phyloP scores from a whole-genome alignment of 2,888 invertebrate species.

The Sympetrum striolatum region DNA sequence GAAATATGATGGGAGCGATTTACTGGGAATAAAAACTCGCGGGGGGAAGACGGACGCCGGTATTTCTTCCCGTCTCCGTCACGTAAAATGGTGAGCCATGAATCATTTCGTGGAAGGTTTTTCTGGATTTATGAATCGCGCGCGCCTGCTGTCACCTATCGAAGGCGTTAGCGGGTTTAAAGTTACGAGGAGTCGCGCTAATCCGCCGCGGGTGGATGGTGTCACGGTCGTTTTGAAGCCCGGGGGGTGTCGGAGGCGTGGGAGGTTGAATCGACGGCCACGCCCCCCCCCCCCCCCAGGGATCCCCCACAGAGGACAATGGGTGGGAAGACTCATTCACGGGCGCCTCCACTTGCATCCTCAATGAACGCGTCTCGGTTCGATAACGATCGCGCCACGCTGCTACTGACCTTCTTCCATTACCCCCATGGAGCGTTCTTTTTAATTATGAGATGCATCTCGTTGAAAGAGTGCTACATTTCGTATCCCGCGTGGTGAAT shows the following conservation, averaged over 20 bases:
- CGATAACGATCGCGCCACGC: background rate
- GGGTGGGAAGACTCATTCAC: background rate
- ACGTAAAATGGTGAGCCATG: background rate
- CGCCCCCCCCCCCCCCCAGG: background rate
- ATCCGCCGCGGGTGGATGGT: background rate
- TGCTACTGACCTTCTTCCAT: background rate
- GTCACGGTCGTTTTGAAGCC: background rate
- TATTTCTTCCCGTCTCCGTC: background rate
- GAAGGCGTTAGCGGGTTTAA: background rate
- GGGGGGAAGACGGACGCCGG: background rate
- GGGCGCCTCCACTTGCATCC: background rate
- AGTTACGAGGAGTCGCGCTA: background rate
- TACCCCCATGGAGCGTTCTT: too few species aligned
- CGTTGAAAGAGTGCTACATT: too few species aligned
- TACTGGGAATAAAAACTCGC: background rate
- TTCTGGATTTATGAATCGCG: conserved; percentile 33
- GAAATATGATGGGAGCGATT: background rate
- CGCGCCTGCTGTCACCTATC: background rate
- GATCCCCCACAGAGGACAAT: conserved; percentile 1
- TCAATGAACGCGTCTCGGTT: background rate
- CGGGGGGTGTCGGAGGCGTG: background rate
- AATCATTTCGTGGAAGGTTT: background rate
- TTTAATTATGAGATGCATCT: too few species aligned
- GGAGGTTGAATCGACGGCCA: conserved; percentile 1
- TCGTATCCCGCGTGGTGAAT: too few species aligned